A percentile compares a stretch with the other conserved stretches of the same genome.
Conservation (phyloP, 2,888 invertebrate species). For the Tetanocera ferruginea region DNA sequence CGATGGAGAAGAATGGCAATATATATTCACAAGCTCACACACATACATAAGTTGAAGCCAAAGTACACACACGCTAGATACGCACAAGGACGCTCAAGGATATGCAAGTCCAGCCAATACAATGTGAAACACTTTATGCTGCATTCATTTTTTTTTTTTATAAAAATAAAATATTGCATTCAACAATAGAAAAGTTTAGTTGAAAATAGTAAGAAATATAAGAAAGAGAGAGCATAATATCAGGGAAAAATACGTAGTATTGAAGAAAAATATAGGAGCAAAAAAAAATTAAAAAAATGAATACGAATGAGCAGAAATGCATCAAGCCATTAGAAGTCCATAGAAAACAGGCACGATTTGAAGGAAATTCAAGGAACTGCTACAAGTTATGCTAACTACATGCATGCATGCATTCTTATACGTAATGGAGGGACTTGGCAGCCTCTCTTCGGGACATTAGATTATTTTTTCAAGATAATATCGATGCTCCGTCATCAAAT, state of each 20-base stretch:
- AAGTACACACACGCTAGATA: background rate
- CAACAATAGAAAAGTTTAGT: background rate
- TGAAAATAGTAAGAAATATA: background rate
- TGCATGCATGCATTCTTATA: no score
- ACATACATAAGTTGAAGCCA: background rate
- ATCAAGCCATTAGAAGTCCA: background rate
- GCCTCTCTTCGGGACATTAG: no score
- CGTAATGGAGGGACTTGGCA: no score
- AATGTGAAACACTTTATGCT: background rate
- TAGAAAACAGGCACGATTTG: no score
- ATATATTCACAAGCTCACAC: background rate
- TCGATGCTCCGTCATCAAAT: no score
- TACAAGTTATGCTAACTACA: no score
- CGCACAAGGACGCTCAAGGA: background rate
- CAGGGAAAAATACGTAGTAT: background rate
- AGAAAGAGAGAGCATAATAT: background rate
- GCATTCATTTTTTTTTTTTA: background rate
- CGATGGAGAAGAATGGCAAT: conserved; percentile 7
- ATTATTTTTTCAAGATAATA: no score
- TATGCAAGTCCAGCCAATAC: background rate
- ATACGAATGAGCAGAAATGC: background rate
- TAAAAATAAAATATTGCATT: background rate
- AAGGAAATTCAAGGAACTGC: no score
- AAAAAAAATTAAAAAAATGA: conserved; percentile 7
- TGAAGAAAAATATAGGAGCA: background rate